phyloP scores from a whole-genome alignment of 2,113 vertebrate species.

The Motacilla tschutschensis region DNA sequence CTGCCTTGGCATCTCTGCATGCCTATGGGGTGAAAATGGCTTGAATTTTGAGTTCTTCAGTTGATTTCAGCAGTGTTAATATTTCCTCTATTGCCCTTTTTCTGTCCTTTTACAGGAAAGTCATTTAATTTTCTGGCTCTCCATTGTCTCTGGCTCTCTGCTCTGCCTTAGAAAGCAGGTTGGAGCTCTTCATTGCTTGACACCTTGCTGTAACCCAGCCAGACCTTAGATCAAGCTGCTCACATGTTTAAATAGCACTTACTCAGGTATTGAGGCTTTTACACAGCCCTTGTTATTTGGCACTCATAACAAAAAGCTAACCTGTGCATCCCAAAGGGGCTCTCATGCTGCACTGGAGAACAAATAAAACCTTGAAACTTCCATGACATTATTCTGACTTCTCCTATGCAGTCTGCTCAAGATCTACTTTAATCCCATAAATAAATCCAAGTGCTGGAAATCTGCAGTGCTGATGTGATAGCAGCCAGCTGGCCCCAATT shows the following conservation, averaged over 20 bases:
- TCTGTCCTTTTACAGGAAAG: not conserved
- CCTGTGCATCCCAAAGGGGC: not conserved
- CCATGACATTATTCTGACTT: slow-evolving; percentile 30
- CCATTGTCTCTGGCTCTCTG: not conserved
- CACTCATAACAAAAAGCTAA: not conserved
- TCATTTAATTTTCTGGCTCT: not conserved
- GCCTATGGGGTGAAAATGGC: not conserved
- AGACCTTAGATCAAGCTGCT: not conserved
- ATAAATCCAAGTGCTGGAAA: slow-evolving; percentile 59
- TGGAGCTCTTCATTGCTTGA: not conserved
- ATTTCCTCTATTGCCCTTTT: not conserved
- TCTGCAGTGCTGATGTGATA: slow-evolving; percentile 58
- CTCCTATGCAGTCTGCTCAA: not conserved
- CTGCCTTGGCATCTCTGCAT: not conserved
- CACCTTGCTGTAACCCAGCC: not conserved
- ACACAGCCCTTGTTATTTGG: not conserved
- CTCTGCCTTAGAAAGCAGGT: not conserved
- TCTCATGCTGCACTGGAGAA: not conserved
- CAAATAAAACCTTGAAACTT: slow-evolving; percentile 15
- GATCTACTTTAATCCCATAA: slow-evolving; percentile 46
- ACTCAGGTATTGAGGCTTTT: not conserved
- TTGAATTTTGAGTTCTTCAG: not conserved
- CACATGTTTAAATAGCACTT: not conserved
- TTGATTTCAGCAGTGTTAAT: not conserved
- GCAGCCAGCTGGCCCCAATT: slow-evolving; percentile 65